Percentiles rank a stretch among this genome's conserved stretches.
These are phyloP conservation scores for Parapristionchus giblindavisi DNA, from an alignment of 2,888 invertebrate genomes.

Conservation along the genomic window DNA sequence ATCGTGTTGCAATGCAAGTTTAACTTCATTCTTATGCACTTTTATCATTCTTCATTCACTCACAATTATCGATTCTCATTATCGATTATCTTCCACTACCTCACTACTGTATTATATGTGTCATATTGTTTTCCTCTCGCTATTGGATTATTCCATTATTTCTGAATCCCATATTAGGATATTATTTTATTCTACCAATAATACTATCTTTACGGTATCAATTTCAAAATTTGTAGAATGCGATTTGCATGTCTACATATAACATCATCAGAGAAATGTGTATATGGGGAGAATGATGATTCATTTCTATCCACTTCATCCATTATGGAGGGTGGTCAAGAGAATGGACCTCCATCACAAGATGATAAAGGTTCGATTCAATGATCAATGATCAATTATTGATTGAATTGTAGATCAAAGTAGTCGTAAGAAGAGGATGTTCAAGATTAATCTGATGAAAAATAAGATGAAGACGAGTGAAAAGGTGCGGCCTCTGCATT, in stretches of 20 bases:
- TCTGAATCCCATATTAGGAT: not conserved
- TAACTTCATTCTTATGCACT: slow-evolving; percentile 1
- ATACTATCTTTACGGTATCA: not conserved
- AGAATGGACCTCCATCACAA: not conserved
- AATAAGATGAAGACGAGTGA: slow-evolving; percentile 9
- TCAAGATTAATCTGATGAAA: slow-evolving; percentile 15
- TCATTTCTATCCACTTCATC: not conserved
- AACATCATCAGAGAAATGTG: not conserved
- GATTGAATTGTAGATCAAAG: slow-evolving; percentile 13
- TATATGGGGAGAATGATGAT: not conserved
- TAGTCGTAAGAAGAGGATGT: slow-evolving; percentile 3
- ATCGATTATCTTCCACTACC: not conserved
- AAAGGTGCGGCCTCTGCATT: not conserved
- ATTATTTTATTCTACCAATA: too few relatives aligned
- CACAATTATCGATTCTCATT: not conserved
- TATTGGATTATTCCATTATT: not conserved
- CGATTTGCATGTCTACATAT: slow-evolving; percentile 15
- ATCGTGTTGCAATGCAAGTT: too few relatives aligned
- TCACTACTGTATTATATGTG: too few relatives aligned
- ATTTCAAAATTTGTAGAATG: not conserved
- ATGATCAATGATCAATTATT: not conserved
- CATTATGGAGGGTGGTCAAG: not conserved
- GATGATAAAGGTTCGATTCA: not conserved
- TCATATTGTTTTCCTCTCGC: not conserved
- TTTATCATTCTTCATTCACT: not conserved